Evolutionary conservation across 2,113 vertebrate genomes (phyloP).

Genomic region (Leptobrachium ailaonicum): DNA sequence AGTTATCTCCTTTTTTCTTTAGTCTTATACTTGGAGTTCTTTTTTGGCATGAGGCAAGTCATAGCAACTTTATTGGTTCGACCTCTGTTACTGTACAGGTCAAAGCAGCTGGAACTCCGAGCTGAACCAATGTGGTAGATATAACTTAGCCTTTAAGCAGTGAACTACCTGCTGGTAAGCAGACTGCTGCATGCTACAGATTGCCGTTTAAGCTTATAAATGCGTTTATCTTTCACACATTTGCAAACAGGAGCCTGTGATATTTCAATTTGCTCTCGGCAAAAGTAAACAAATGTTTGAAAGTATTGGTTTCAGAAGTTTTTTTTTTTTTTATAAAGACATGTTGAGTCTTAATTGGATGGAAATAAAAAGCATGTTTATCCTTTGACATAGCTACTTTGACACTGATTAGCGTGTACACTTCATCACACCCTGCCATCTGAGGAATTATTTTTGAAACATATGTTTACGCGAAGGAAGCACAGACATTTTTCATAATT

Average conservation of each 20-base stretch:
- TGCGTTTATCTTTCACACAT: slow-evolving; percentile 12
- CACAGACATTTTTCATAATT: slow-evolving; percentile 34
- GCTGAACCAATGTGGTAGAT: neutral
- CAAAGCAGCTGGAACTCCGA: neutral
- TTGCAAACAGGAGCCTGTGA: slow-evolving; percentile 22
- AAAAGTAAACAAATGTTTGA: slow-evolving; percentile 11
- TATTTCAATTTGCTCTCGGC: slow-evolving; percentile 26
- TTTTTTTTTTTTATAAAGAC: neutral
- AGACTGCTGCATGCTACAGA: slow-evolving; percentile 15
- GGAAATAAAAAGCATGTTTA: slow-evolving; percentile 23
- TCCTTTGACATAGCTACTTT: slow-evolving; percentile 19
- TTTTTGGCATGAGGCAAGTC: neutral
- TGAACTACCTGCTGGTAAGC: slow-evolving; percentile 34
- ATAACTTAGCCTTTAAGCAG: neutral
- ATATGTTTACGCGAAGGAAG: slow-evolving; percentile 27
- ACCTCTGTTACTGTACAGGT: neutral
- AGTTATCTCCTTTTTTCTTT: too few relatives aligned
- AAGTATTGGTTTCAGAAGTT: slow-evolving; percentile 19
- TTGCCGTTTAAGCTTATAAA: slow-evolving; percentile 15
- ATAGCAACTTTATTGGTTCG: neutral
- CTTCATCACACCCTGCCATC: slow-evolving; percentile 37
- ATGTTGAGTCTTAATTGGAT: slow-evolving; percentile 38
- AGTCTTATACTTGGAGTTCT: too few relatives aligned
- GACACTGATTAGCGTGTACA: slow-evolving; percentile 35
- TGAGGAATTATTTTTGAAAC: slow-evolving; percentile 35